Evolutionary conservation across 2,797 vertebrate species (phyloP).

Genomic region (Gallirallus australis): DNA sequence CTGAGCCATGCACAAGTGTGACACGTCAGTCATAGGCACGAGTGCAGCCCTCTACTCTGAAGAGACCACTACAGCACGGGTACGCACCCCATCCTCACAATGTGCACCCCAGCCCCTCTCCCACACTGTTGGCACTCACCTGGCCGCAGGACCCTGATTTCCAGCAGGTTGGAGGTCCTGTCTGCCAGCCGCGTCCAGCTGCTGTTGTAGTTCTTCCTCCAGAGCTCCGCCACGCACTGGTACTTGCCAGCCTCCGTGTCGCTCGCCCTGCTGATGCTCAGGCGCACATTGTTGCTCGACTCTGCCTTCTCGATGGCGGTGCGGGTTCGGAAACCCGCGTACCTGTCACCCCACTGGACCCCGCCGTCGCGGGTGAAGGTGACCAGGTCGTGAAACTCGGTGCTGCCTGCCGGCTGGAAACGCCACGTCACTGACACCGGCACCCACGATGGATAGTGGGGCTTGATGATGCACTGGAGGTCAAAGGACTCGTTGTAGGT

Average conservation of each 20-base stretch:
- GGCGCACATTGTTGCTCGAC: conserved; percentile 93
- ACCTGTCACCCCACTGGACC: conserved; percentile 92
- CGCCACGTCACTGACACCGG: conserved; percentile 94
- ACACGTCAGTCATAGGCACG: rapidly evolving
- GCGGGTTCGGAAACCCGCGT: conserved; percentile 86
- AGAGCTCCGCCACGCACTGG: conserved; percentile 92
- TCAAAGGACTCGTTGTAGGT: conserved; percentile 94
- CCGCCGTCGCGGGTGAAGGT: conserved; percentile 93
- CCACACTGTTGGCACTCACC: conserved; percentile 71
- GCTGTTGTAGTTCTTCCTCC: conserved; percentile 91
- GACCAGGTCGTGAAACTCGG: conserved; percentile 90
- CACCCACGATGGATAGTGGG: conserved; percentile 90
- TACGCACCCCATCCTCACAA: rapidly evolving
- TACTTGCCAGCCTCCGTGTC: conserved; percentile 94
- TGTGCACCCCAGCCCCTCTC: not conserved
- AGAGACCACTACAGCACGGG: not conserved
- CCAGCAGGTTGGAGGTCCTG: conserved; percentile 94
- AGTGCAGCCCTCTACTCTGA: not conserved
- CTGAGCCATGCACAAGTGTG: not conserved
- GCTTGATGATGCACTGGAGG: conserved; percentile 96
- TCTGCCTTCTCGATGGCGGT: conserved; percentile 92
- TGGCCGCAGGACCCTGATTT: conserved; percentile 93
- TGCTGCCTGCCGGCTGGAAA: conserved; percentile 86
- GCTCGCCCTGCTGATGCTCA: conserved; percentile 92
- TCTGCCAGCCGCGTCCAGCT: conserved; percentile 91